Evolutionary conservation across 2,797 vertebrate genomes (phyloP).

Genomic region (Alauda arvensis): DNA sequence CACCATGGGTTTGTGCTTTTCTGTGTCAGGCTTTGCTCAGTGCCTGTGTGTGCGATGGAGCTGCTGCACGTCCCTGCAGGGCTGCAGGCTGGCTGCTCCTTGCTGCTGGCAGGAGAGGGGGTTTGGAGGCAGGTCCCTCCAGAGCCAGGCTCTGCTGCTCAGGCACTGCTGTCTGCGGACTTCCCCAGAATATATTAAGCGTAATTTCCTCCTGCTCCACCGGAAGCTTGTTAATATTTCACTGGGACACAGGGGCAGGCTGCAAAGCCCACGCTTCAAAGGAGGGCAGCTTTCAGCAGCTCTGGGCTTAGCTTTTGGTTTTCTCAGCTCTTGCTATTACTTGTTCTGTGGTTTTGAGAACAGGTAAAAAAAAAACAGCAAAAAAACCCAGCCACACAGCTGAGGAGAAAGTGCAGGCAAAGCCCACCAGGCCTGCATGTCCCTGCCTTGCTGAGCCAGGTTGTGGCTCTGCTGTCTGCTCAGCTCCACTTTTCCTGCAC

Average conservation of each 20-base stretch:
- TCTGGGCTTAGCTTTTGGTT: slow-evolving; percentile 2
- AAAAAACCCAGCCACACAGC: neutral
- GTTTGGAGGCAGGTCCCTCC: neutral
- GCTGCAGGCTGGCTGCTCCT: neutral
- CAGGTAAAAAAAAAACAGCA: too few relatives aligned
- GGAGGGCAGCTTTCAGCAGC: slow-evolving; percentile 11
- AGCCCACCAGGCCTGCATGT: neutral
- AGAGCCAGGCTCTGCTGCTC: neutral
- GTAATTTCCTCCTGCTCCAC: slow-evolving; percentile 41
- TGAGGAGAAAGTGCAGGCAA: neutral
- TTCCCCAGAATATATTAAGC: slow-evolving; percentile 22
- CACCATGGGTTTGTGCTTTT: neutral
- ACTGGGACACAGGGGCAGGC: neutral
- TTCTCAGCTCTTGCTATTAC: neutral
- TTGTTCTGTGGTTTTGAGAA: slow-evolving; percentile 9
- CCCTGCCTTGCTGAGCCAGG: neutral
- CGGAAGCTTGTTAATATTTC: slow-evolving; percentile 57
- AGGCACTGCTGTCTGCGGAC: neutral
- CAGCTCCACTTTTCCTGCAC: neutral
- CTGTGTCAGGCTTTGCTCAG: neutral
- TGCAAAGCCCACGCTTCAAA: slow-evolving; percentile 24
- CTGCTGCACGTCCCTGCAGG: neutral
- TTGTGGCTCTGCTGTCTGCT: neutral
- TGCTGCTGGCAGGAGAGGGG: neutral
- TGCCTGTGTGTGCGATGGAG: fast-evolving